Evolutionary conservation across 2,888 invertebrate species (phyloP), one percentile per base, ranked within the genome.

Genomic region (Cheilosia scutellata): DNA sequence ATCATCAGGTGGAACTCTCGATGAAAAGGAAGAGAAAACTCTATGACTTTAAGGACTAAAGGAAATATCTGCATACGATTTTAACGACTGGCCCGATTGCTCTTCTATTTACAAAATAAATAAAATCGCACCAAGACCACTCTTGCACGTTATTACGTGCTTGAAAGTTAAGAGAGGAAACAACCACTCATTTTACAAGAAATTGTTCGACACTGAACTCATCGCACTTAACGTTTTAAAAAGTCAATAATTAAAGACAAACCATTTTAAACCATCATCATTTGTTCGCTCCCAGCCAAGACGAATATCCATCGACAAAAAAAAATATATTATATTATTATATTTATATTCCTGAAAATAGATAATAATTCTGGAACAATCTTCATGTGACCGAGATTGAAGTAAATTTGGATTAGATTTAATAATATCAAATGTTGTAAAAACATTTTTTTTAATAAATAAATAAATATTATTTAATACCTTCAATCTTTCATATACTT

Each of bases 31-130:
- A 20, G 20, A 2, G 20, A 20, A 20, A 20, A 20, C 20, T 20
- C 20, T 20, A 20, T 0, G 20, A 20, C 20, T 20, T 20, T 20
- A 20, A 20, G 20, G 2, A 20, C 20, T 20, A 20, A 20, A 20
- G 0, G 20, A 20, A 20, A 20, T 20, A 2, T 20, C 20, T 20
- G 20, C 20, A 20, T 20, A 0, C 20, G 20, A 1, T 20, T 20
- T 20, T 20, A 20, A 20, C 20, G 20, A 20, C 20, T 20, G 2
- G 20, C 20, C 20, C 20, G 20, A 20, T 20, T 20, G 20, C 20
- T 53, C 27, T 31, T 68, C 55, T 42, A 11, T 55, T 27, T 68
- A 68, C 53, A 68, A 70, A 58, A 70, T 70, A 5, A 70, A 70
- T 58, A 37, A 47, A 33, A 47, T 6, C 16, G 33, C 7, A 25